Evolutionary conservation across 2,888 invertebrate species (phyloP).

Genomic region (Serripes groenlandicus): DNA sequence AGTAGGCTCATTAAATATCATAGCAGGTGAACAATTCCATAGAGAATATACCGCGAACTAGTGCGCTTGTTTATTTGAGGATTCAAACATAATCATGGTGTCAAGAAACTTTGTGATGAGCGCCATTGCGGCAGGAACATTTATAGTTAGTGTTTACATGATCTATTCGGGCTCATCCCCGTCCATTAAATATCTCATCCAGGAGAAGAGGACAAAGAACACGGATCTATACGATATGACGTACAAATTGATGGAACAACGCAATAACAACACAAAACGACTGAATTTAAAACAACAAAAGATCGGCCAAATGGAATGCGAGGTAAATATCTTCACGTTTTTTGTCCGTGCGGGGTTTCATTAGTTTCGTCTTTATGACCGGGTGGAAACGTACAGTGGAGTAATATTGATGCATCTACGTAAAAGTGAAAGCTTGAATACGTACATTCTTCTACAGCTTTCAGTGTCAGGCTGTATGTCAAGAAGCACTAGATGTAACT

Average conservation of each 20-base stretch:
- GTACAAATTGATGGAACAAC: conserved; percentile 19
- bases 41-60: too few species aligned
- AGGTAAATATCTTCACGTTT: too few species aligned
- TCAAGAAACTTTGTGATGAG: conserved; percentile 12
- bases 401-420: too few species aligned
- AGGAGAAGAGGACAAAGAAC: not conserved
- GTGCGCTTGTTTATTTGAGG: too few species aligned
- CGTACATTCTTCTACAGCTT: too few species aligned
- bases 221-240: conserved; percentile 9
- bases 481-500: too few species aligned
- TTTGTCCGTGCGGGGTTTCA: too few species aligned
- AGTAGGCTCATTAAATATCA: not conserved
- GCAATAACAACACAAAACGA: conserved; percentile 49
- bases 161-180: conserved; percentile 8
- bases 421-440: too few species aligned
- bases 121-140: not conserved
- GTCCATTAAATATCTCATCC: not conserved
- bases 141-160: not conserved
- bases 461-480: too few species aligned
- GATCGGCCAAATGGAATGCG: conserved; percentile 58
- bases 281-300: conserved; percentile 50
- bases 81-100: conserved; percentile 9
- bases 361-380: too few species aligned
- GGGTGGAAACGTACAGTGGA: too few species aligned
- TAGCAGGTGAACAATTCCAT: too few species aligned